phyloP scores from a whole-genome alignment of 2,888 invertebrate species.

The Tiliacea citrago region DNA sequence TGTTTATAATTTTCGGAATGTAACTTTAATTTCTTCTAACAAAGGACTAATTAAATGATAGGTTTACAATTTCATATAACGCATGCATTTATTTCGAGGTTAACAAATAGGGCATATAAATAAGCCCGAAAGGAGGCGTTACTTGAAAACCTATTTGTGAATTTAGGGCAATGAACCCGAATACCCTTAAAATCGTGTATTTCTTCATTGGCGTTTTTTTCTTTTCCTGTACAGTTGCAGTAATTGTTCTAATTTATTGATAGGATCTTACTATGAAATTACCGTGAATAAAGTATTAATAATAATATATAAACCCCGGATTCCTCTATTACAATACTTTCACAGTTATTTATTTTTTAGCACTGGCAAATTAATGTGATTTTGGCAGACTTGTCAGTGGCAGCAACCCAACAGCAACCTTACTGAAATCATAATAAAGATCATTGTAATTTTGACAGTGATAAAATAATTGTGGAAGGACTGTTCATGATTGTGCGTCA shows the following conservation, averaged over 20 bases:
- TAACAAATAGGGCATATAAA: conserved; percentile 23
- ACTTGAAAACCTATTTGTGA: conserved; percentile 10
- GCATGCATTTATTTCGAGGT: conserved; percentile 12
- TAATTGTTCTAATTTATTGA: neutral
- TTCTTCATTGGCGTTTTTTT: neutral
- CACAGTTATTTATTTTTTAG: neutral
- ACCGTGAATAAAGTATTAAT: neutral
- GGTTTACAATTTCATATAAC: neutral
- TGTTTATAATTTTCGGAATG: neutral
- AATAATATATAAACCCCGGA: neutral
- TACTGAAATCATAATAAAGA: neutral
- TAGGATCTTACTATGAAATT: neutral
- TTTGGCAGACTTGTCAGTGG: neutral
- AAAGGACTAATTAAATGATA: neutral
- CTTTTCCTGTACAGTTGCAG: neutral
- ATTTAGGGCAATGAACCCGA: conserved; percentile 2
- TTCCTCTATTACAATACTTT: neutral
- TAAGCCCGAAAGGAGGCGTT: conserved; percentile 7
- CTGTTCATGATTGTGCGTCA: neutral
- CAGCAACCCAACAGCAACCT: neutral
- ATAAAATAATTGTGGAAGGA: neutral
- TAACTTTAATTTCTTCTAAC: neutral
- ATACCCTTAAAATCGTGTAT: neutral
- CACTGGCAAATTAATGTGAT: neutral
- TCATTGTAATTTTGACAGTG: too few species aligned